Base-by-base conservation (phyloP, 1,140 invertebrate genomes). In the Ips nitidus region DNA sequence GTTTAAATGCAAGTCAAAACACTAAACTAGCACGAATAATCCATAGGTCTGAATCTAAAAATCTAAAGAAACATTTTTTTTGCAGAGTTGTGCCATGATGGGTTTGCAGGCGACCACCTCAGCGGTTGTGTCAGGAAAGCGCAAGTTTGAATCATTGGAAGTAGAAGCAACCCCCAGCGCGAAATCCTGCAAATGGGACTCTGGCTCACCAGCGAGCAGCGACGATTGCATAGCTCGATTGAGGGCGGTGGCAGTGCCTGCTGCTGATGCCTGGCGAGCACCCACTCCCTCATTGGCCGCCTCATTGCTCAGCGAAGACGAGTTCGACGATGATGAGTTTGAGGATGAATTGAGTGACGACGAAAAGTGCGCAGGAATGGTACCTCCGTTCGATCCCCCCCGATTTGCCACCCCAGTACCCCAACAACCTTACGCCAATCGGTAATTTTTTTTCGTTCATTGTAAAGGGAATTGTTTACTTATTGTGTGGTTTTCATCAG, bases 41-140 rank as follows among this genome's bases (percentile, higher is more conserved):
- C 22, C 22, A 22, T 22, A 22, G 22, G 22, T 22, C 22, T 22
- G 22, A 22, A 22, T 22, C 22, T 22, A 22, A 22, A 22, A 22
- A 22, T 22, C 22, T 22, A n/a, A n/a, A n/a, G n/a, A n/a, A n/a
- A 3, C 1, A 22, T 50, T 50, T 50, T 42, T 40, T 42, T 59
- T 59, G 39, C 83, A 89, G 88, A 88, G 87, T 81, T 88, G 87
- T 87, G 87, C 86, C 85, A 88, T 88, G 86, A 89, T 89, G 88
- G 88, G 88, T 87, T 85, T 89, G 84, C 87, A 89, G 85, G 86
- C 86, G 81, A 88, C 87, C 79, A 86, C 87, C 83, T 86, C 85
- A 70, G 71, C 63, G 56, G 87, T 86, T 82, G 88, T 86, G 80
- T 85, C 86, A 83, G 70, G 71, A 75, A 89, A 89, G 86, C 86